Percentiles rank a stretch among this genome's conserved stretches.
Evolutionary conservation across 2,888 invertebrate species (phyloP).

Genomic region (Lithophane leautieri): DNA sequence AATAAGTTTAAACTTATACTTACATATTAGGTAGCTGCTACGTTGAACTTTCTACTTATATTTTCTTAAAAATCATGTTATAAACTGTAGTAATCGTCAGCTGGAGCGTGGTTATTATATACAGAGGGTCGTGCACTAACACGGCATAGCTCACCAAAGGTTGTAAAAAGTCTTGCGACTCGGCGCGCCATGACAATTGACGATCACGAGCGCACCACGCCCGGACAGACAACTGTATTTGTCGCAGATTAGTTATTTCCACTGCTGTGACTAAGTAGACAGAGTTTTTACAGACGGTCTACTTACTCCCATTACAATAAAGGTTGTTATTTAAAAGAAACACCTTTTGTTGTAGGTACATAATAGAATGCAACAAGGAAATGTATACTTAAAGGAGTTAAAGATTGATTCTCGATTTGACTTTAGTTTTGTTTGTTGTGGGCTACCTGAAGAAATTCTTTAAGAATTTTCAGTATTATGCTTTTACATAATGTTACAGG

Average conservation of each 20-base stretch:
- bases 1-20: neutral
- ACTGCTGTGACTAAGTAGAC: constrained; percentile 54
- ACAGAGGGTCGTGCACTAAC: constrained; percentile 80
- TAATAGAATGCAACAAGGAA: constrained; percentile 40
- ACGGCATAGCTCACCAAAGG: constrained; percentile 86
- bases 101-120: constrained; percentile 65
- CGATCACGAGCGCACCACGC: constrained; percentile 82
- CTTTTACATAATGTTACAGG: constrained; percentile 23
- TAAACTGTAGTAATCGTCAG: constrained; percentile 48
- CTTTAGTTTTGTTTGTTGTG: constrained; percentile 16
- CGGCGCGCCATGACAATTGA: constrained; percentile 76
- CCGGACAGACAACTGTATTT: constrained; percentile 73
- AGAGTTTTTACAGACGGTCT: constrained; percentile 30
- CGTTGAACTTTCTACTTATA: constrained; percentile 5
- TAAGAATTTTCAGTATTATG: neutral
- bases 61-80: constrained; percentile 15
- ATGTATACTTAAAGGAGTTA: constrained; percentile 34
- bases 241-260: constrained; percentile 79
- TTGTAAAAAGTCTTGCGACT: constrained; percentile 85
- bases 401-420: constrained; percentile 37
- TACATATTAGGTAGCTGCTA: neutral
- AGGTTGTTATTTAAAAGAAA: constrained; percentile 28
- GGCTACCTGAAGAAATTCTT: constrained; percentile 7
- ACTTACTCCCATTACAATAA: constrained; percentile 35
- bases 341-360: constrained; percentile 29